A percentile compares a stretch with the other conserved stretches of the same genome.
phyloP scores from a whole-genome alignment of 30 jellyfish, hydroid and myxozoan genomes.

The Mastigias papua region DNA sequence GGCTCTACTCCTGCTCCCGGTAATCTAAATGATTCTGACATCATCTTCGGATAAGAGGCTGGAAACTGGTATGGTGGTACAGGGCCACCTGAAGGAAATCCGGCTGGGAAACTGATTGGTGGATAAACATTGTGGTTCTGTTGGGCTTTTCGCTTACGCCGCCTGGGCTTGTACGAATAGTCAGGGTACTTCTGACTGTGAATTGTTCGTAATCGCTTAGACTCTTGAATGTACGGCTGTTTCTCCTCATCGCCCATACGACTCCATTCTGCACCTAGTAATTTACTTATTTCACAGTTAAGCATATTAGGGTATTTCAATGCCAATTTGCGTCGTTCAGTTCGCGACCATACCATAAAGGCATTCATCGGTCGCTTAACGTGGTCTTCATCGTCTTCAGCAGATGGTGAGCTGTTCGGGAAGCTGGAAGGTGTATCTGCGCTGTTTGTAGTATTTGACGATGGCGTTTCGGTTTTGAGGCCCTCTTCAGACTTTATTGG shows the following conservation, averaged over 20 bases:
- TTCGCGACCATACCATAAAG: conserved; percentile 99
- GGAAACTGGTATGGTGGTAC: conserved; percentile 98
- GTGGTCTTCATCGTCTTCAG: conserved; percentile 97
- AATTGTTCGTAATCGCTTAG: conserved; percentile 90
- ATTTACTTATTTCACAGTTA: conserved; percentile 97
- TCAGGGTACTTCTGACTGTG: conserved; percentile 99
- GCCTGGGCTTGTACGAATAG: conserved; percentile 97
- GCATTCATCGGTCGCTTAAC: conserved; percentile 99
- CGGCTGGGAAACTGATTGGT: conserved; percentile 91
- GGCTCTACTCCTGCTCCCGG: conserved; percentile 89
- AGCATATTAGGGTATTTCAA: conserved; percentile 97
- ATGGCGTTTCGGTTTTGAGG: conserved; percentile 57
- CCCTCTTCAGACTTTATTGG: conserved; percentile 68
- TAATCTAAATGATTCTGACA: conserved; percentile 94
- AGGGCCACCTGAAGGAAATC: conserved; percentile 78
- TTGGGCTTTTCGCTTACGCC: conserved; percentile 94
- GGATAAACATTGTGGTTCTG: conserved; percentile 94
- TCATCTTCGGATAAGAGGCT: conserved; percentile 90
- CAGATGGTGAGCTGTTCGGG: conserved; percentile 57
- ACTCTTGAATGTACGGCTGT: conserved; percentile 94
- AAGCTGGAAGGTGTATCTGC: conserved; percentile 43
- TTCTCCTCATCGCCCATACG: conserved; percentile 98
- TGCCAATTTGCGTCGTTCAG: conserved; percentile 98
- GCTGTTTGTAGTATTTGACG: neutral
- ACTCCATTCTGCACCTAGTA: conserved; percentile 99